These are phyloP conservation scores for Lepilemur septentrionalis DNA, from an alignment of 2,797 vertebrate genomes.

Conservation along the genomic window DNA sequence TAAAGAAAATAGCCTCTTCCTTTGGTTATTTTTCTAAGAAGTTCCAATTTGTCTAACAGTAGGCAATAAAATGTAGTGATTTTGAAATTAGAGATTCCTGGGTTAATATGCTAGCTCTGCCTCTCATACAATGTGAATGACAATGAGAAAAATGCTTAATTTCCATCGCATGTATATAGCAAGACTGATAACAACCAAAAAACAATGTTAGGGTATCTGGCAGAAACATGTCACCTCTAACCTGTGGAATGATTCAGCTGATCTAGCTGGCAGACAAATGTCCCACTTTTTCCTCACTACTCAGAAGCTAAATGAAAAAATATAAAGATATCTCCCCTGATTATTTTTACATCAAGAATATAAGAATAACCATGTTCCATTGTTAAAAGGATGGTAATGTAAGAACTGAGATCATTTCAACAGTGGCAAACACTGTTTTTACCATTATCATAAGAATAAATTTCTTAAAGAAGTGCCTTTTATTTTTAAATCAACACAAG, in stretches of 20 bases:
- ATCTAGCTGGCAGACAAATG: background rate
- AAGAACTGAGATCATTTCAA: background rate
- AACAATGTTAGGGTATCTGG: background rate
- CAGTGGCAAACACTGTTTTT: background rate
- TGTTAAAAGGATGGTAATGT: background rate
- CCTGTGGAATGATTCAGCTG: background rate
- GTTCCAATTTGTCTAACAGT: background rate
- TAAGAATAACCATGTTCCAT: background rate
- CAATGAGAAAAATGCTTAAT: slow-evolving; percentile 14
- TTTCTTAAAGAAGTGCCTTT: background rate
- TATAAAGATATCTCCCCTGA: background rate
- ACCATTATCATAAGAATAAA: background rate
- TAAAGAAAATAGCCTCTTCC: background rate
- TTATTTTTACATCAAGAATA: background rate
- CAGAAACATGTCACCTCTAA: background rate
- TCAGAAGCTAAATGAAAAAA: background rate
- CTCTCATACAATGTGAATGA: background rate
- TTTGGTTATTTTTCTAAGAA: background rate
- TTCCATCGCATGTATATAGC: background rate
- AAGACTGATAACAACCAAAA: background rate
- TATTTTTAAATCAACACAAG: slow-evolving; percentile 11
- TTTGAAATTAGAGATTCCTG: slow-evolving; percentile 21
- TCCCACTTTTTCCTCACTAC: background rate
- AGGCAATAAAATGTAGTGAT: background rate
- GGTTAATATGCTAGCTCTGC: background rate